A percentile compares a stretch with the other conserved stretches of the same genome.
phyloP scores from a whole-genome alignment of 2,888 invertebrate genomes.

The Eurytoma californica region DNA sequence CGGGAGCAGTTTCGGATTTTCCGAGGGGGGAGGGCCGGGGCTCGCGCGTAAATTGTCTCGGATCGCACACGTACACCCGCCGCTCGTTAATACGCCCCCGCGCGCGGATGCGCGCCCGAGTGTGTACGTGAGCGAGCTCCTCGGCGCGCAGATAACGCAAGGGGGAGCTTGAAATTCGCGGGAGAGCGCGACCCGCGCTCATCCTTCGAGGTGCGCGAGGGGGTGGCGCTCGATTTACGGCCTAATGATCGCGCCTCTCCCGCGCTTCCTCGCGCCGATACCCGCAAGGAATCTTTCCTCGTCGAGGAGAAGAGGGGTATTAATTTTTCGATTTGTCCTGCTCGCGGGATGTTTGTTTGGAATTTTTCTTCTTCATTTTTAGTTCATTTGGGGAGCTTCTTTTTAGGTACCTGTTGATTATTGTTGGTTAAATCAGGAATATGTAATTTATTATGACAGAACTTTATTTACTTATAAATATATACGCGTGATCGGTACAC shows the following conservation, averaged over 20 bases:
- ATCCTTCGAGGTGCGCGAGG: slow-evolving; percentile 7
- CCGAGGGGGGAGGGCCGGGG: slow-evolving; percentile 11
- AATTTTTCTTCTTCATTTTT: too few relatives aligned
- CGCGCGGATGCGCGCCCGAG: background rate
- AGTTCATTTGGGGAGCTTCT: too few relatives aligned
- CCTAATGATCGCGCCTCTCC: slow-evolving; percentile 52
- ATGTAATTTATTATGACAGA: too few relatives aligned
- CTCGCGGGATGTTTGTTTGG: too few relatives aligned
- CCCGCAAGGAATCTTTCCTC: background rate
- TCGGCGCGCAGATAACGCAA: background rate
- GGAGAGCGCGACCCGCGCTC: background rate
- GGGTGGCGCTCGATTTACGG: slow-evolving; percentile 52
- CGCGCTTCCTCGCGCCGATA: background rate
- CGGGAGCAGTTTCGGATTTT: slow-evolving; percentile 41
- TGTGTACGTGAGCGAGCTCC: background rate
- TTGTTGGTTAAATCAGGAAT: too few relatives aligned
- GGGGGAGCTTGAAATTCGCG: background rate
- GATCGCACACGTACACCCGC: slow-evolving; percentile 24
- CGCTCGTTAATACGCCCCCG: slow-evolving; percentile 39
- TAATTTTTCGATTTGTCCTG: background rate
- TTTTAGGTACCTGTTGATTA: too few relatives aligned
- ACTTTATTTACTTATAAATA: too few relatives aligned
- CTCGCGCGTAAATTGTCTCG: slow-evolving; percentile 38
- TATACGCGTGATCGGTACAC: too few relatives aligned
- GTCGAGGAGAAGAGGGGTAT: background rate